These are phyloP conservation scores for Cercocebus atys DNA, from an alignment of 2,113 vertebrate species.

Conservation along the genomic window DNA sequence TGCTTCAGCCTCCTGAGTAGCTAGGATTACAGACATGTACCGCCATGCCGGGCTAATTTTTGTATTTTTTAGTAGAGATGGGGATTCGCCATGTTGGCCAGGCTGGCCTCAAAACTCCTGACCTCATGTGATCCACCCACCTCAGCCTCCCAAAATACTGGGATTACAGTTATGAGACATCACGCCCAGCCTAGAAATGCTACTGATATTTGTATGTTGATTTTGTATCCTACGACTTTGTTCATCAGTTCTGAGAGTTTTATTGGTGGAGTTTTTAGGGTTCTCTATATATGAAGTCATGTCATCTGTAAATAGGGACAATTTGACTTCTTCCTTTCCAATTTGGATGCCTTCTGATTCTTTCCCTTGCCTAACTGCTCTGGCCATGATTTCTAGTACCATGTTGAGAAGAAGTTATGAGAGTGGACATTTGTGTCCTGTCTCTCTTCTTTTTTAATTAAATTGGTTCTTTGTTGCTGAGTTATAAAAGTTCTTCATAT, in stretches of 20 bases:
- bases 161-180: no score
- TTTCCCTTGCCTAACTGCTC: background rate
- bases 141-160: no score
- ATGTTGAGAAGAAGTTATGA: background rate
- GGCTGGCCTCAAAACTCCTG: no score
- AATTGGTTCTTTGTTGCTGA: no score
- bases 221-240: background rate
- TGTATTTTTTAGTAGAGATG: no score
- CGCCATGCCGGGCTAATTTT: no score
- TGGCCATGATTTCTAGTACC: background rate
- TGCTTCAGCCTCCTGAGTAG: no score
- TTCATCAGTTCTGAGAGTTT: background rate
- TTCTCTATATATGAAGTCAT: background rate
- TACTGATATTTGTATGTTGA: background rate
- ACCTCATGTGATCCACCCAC: no score
- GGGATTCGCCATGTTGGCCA: no score
- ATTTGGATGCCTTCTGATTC: background rate
- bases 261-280: background rate
- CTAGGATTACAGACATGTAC: no score
- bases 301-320: background rate
- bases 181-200: rapidly evolving
- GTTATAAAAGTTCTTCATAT: no score
- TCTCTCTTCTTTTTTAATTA: no score
- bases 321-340: background rate
- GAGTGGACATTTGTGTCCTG: background rate